Evolutionary conservation across 1,140 invertebrate species (phyloP).

Genomic region (Lucilia cuprina): DNA sequence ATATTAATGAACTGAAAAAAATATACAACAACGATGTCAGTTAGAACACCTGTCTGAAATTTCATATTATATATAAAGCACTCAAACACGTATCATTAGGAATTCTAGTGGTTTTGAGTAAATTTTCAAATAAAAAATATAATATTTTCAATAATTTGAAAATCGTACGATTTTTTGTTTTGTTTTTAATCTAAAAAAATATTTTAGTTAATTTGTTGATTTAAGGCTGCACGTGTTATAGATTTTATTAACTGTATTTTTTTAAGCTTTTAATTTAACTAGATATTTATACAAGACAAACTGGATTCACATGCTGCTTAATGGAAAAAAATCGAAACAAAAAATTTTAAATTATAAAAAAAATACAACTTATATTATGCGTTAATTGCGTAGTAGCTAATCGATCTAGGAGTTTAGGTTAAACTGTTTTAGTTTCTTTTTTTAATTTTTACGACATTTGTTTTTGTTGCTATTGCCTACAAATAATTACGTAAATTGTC

Average conservation of each 20-base stretch:
- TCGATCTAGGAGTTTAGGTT: not conserved
- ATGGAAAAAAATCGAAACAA: not conserved
- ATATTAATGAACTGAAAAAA: too few species aligned
- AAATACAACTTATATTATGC: not conserved
- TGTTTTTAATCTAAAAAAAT: not conserved
- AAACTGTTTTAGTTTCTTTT: not conserved
- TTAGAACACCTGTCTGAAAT: not conserved
- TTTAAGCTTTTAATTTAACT: too few species aligned
- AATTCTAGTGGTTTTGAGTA: not conserved
- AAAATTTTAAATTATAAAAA: not conserved
- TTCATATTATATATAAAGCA: not conserved
- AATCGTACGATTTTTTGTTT: not conserved
- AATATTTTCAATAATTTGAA: not conserved
- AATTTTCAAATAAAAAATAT: not conserved
- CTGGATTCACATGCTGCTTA: not conserved
- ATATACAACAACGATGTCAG: not conserved
- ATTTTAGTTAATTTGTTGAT: not conserved
- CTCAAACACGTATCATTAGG: not conserved
- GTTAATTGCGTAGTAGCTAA: not conserved
- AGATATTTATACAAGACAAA: not conserved
- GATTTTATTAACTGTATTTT: not conserved
- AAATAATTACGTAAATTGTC: not conserved
- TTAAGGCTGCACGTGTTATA: not conserved
- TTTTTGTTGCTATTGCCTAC: not conserved
- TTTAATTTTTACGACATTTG: not conserved